Evolutionary conservation across 2,113 vertebrate genomes (phyloP).

Genomic region (Zingel zingel): DNA sequence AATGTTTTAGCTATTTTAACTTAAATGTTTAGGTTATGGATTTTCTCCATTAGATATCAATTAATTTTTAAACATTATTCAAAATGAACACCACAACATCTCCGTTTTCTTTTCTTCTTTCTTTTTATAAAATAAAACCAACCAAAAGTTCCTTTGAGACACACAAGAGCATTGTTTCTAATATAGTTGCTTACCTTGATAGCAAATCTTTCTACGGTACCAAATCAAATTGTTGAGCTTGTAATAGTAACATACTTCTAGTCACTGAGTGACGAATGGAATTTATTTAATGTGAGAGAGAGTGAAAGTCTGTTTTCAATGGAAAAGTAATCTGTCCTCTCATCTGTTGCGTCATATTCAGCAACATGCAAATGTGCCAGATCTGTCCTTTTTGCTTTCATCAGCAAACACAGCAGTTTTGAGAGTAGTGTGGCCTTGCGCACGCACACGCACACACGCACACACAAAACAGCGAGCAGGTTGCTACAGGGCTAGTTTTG

Average conservation of each 20-base stretch:
- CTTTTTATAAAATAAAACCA: neutral
- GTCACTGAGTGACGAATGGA: conserved; percentile 1
- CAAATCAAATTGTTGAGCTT: neutral
- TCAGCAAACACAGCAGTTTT: conserved; percentile 62
- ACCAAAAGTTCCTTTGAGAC: neutral
- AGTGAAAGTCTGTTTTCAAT: conserved; percentile 36
- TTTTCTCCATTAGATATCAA: too few relatives aligned
- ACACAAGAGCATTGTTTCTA: neutral
- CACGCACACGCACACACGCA: conserved; percentile 15
- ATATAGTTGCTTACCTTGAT: neutral
- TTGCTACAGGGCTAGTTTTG: conserved; percentile 46
- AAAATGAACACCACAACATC: too few relatives aligned
- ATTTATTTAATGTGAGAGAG: conserved; percentile 11
- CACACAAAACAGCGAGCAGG: conserved; percentile 11
- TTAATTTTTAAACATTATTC: too few relatives aligned
- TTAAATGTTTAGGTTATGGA: too few relatives aligned
- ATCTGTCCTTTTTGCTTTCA: conserved; percentile 51
- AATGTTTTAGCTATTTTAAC: too few relatives aligned
- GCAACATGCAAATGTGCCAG: conserved; percentile 52
- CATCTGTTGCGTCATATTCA: conserved; percentile 48
- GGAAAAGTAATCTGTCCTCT: conserved; percentile 51
- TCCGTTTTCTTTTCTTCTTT: too few relatives aligned
- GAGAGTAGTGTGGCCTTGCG: conserved; percentile 45
- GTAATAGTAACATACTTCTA: conserved; percentile 7
- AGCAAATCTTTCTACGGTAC: neutral